Base-by-base conservation (phyloP, 2,888 invertebrate genomes). In the Helicoverpa assulta region DNA sequence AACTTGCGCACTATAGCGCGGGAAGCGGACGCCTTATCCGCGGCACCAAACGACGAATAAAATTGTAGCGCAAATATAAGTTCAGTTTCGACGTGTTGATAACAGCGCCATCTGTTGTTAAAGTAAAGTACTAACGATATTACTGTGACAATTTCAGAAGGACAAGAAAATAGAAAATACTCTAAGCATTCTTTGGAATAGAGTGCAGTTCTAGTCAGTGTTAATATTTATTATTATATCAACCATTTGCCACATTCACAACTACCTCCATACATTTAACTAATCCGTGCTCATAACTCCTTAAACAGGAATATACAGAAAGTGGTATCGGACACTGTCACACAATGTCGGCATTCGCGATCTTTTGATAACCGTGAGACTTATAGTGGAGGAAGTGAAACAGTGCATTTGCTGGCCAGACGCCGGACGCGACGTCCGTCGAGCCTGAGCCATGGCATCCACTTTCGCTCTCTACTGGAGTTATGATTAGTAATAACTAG, bases 41-140 rank as follows among this genome's bases (percentile, higher is more conserved):
- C 67, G 52, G 71, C 63, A 67, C 88, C 79, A 89, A 72, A 60
- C 73, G 65, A 51, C 60, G 40, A 65, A 57, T 79, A 26, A 0
- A 0, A 0, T 0, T 0, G 0, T 0, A 0, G 1, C 0, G 40
- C 72, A 67, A 87, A 90, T 82, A 71, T 81, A 68, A 14, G 68
- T 66, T 73, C 66, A 8, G 5, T 2, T 78, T 70, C 40, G 19
- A 52, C 10, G 5, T 21, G 40, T 18, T 70, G 51, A 63, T 19
- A 63, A 69, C 58, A 88, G 63, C 89, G 92, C 91, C 92, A 91
- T 92, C 93, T 93, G 47, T 86, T 67, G 71, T 43, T 7, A 7
- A 4, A 10, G 1, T 3, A n/a, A 4, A 2, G 29, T 61, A 87
- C 69, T 81, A 76, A 56, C 6, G 53, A 18, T 4, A n/a, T 53